phyloP scores from a whole-genome alignment of 1,140 invertebrate species.

The Drosophila gunungcola region DNA sequence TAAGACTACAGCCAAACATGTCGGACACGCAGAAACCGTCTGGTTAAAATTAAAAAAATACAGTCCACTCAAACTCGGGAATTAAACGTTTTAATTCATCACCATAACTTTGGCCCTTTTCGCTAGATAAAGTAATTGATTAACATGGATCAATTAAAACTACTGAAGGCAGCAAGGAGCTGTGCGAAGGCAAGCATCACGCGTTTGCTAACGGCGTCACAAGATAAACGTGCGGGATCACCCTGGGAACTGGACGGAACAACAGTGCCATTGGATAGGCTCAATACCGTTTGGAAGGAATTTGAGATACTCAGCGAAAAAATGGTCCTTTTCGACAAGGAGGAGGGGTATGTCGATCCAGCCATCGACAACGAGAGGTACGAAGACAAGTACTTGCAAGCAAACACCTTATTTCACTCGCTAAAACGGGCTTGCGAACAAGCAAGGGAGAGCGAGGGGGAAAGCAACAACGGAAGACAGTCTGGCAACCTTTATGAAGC shows the following conservation, averaged over 20 bases:
- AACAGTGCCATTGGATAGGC: background rate
- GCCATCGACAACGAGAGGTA: conserved; percentile 2
- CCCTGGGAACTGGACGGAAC: background rate
- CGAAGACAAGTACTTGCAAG: conserved; percentile 1
- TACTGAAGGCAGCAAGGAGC: background rate
- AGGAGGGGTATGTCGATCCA: background rate
- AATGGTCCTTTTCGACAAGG: background rate
- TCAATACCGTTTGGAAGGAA: too few species aligned
- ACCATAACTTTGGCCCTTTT: too few species aligned
- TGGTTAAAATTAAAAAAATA: too few species aligned
- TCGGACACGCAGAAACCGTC: too few species aligned
- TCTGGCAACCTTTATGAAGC: too few species aligned
- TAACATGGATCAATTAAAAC: conserved; percentile 1
- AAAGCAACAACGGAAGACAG: too few species aligned
- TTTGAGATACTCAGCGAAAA: background rate
- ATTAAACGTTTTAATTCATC: too few species aligned
- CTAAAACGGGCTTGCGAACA: background rate
- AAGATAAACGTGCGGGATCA: background rate
- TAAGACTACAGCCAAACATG: too few species aligned
- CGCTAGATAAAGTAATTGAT: too few species aligned
- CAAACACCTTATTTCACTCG: background rate
- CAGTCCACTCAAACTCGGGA: too few species aligned
- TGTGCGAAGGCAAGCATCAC: background rate
- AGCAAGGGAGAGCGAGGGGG: too few species aligned
- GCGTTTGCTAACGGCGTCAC: background rate